Base-by-base conservation (phyloP, 2,797 vertebrate genomes). In the Myotis planiceps region DNA sequence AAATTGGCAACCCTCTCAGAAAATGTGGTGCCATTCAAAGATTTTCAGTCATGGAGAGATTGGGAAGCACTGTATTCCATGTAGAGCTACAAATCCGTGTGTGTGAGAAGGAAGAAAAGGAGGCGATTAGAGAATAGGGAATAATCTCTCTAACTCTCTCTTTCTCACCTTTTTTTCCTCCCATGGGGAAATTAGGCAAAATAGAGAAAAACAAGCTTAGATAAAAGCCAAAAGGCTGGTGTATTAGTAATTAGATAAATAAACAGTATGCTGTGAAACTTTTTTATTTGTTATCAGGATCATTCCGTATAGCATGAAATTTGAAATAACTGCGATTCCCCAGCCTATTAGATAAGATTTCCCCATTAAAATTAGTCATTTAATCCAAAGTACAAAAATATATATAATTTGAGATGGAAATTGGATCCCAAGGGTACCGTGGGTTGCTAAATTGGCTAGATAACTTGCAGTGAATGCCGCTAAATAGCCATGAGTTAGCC, bases 401-500 rank as follows among this genome's bases (percentile, higher is more conserved):
- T 82, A 93, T 96, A 92, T 95, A 96, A 96, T 95, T 95, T 97
- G 94, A 97, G 95, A 88, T 93, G 88, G 85, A 97, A 97, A 98
- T 96, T 96, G 79, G 79, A 60, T 97, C 96, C 95, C 96, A 94
- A 47, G 93, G 55, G 94, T 89, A 95, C 42, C 12, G 34, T 63
- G 79, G 80, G 69, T 96, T 93, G 79, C 96, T 97, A 97, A 97
- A 97, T 97, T 96, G 90, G 90, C 96, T 90, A 92, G 78, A 93
- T 90, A 96, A 97, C 78, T 96, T 93, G 91, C 95, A 96, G 84
- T 63, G 68, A 97, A 90, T 93, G 93, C 93, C 92, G 80, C 81
- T 90, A 71, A 96, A 90, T 66, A 96, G 68, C 89, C 72, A 79
- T 0, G 25, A 76, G 71, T 89, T 96, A 90, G 80, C 88, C 66